Evolutionary conservation across 1,140 invertebrate genomes (phyloP), one percentile per base, ranked within the genome.

Genomic region (Heliconius congener): DNA sequence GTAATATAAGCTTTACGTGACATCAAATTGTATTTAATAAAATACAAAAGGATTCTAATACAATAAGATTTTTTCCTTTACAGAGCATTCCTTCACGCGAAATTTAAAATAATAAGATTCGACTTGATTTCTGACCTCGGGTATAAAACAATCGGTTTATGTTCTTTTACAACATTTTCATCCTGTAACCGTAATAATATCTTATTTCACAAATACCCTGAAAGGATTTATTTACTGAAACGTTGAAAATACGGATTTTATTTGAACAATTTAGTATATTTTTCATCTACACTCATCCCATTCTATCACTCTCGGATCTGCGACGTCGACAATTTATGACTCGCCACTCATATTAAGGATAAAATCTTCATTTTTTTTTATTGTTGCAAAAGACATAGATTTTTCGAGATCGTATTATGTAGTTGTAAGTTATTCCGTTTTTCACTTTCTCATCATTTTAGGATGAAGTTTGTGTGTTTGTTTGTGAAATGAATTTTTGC

Each of bases 91-190:
- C 42, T 70, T 82, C 75, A 81, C 73, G 57, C 82, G 57, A 83
- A 74, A 82, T 83, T 85, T 81, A 84, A 79, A 80, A 77, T 86
- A 86, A 87, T 83, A 75, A 79, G 83, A 86, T 86, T 83, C 85
- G 80, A 79, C 79, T 83, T 86, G 84, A 86, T 86, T 87, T 85
- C 82, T 86, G 80, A 85, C 82, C 82, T 70, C 52, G 16, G 71
- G 74, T 70, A 72, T 71, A 57, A 80, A 50, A 52, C 78, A 70
- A 81, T 81, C 76, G 76, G 57, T 74, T 81, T 78, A 77, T 50
- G 34, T 71, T 73, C 27, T 76, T 50, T 76, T 76, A 60, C 50
- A 73, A 76, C 8, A 76, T 76, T 80, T 80, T 57, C 74, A 52
- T 80, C 73, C 55, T 80, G 66, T 80, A 66, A 76, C 16, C 13